Conservation (phyloP, 2,113 vertebrate genomes). For the Tachysurus fulvidraco region DNA sequence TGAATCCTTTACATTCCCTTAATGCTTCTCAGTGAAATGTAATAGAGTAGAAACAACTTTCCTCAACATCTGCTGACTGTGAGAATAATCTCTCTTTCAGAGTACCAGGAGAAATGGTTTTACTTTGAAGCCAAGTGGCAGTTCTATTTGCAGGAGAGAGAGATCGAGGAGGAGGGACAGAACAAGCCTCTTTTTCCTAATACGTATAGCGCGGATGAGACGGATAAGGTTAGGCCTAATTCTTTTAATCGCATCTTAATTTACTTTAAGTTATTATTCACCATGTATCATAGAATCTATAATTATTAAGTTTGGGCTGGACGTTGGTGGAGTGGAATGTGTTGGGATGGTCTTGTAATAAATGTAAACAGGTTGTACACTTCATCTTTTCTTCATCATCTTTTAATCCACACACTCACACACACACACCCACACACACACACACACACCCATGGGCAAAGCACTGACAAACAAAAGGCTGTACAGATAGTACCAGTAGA, state of each 20-base stretch:
- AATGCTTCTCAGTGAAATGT: background rate
- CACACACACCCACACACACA: background rate
- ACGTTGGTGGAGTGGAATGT: background rate
- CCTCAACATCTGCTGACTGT: background rate
- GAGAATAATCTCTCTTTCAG: constrained; percentile 62
- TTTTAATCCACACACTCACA: background rate
- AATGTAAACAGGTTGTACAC: background rate
- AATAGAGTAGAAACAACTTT: background rate
- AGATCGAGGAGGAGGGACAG: constrained; percentile 80
- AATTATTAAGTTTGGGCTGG: background rate
- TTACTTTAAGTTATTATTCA: background rate
- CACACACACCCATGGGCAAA: background rate
- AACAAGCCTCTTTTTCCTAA: constrained; percentile 80
- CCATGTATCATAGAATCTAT: background rate
- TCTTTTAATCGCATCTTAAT: background rate
- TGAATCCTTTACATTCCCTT: background rate
- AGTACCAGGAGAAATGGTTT: constrained; percentile 97
- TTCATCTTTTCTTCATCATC: background rate
- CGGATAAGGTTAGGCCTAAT: constrained; percentile 80
- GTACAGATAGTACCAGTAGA: background rate
- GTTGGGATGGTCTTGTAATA: background rate
- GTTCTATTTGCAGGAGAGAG: constrained; percentile 93
- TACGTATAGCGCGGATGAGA: constrained; percentile 82
- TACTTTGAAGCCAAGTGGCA: constrained; percentile 99
- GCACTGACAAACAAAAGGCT: background rate